Conservation (phyloP, 2,888 invertebrate species). For the Agriopis marginaria region DNA sequence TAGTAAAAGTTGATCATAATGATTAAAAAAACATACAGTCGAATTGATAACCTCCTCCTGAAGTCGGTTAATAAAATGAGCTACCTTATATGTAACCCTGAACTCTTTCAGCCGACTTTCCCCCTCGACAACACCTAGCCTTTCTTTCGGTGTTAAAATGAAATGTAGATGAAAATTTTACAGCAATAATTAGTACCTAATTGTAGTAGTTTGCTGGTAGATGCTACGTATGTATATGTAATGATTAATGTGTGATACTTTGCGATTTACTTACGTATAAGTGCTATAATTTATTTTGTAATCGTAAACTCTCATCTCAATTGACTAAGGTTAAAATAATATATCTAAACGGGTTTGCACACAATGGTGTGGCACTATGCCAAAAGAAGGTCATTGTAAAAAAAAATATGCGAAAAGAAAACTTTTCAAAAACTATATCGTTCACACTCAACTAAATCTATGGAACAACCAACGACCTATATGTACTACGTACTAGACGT, state of each 20-base stretch:
- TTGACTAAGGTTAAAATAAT: slow-evolving; percentile 43
- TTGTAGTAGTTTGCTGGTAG: slow-evolving; percentile 81
- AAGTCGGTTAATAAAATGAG: no score
- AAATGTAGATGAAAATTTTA: slow-evolving; percentile 77
- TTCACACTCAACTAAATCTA: no score
- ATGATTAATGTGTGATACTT: slow-evolving; percentile 76
- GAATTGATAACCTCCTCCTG: no score
- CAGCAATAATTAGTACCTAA: slow-evolving; percentile 85
- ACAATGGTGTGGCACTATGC: no score
- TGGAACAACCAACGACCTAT: no score
- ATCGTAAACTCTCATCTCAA: slow-evolving; percentile 48
- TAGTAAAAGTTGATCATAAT: no score
- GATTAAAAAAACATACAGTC: no score
- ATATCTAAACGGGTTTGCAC: slow-evolving; percentile 7
- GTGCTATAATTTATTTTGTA: slow-evolving; percentile 54
- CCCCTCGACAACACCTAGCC: slow-evolving; percentile 67
- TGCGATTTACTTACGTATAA: slow-evolving; percentile 66
- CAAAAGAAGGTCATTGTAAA: no score
- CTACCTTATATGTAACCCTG: no score
- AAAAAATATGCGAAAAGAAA: no score
- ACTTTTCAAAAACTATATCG: no score
- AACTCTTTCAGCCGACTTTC: slow-evolving; percentile 42
- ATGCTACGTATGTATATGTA: slow-evolving; percentile 75
- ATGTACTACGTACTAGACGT: no score
- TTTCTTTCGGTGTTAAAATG: slow-evolving; percentile 77